Evolutionary conservation across 2,888 invertebrate species (phyloP).

Genomic region (Corbicula japonica): DNA sequence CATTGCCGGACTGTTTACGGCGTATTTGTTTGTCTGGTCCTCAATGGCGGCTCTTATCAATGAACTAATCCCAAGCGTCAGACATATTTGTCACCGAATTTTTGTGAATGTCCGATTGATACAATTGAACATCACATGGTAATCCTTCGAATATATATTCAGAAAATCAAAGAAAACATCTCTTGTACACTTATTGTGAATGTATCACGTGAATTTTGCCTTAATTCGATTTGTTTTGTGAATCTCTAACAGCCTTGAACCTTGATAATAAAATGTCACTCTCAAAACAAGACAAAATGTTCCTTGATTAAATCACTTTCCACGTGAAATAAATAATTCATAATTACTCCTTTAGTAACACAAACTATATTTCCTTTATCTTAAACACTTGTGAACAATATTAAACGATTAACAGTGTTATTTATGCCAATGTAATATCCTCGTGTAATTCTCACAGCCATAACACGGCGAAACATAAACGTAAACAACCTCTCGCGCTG

Average conservation of each 20-base stretch:
- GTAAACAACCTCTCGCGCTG: conserved; percentile 79
- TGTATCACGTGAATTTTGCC: background rate
- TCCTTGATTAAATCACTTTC: too few species aligned
- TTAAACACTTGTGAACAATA: too few species aligned
- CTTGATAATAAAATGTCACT: conserved; percentile 45
- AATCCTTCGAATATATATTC: conserved; percentile 6
- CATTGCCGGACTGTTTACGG: conserved; percentile 43
- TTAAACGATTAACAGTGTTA: too few species aligned
- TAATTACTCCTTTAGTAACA: too few species aligned
- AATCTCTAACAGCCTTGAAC: conserved; percentile 52
- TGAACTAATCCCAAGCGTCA: conserved; percentile 43
- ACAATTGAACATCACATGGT: conserved; percentile 2
- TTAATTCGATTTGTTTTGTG: too few species aligned
- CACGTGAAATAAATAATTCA: too few species aligned
- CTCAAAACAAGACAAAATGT: conserved; percentile 42
- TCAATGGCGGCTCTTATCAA: conserved; percentile 62
- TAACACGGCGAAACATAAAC: conserved; percentile 71
- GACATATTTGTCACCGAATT: conserved; percentile 28
- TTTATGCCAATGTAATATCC: too few species aligned
- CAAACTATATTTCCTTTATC: too few species aligned
- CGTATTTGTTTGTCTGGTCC: conserved; percentile 29
- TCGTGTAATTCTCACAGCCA: too few species aligned
- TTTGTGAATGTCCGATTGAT: background rate
- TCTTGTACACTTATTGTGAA: background rate
- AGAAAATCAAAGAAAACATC: background rate